Percentiles rank a stretch among this genome's conserved stretches.
Conservation (phyloP, 1,140 invertebrate genomes). For the Saccostrea echinata region DNA sequence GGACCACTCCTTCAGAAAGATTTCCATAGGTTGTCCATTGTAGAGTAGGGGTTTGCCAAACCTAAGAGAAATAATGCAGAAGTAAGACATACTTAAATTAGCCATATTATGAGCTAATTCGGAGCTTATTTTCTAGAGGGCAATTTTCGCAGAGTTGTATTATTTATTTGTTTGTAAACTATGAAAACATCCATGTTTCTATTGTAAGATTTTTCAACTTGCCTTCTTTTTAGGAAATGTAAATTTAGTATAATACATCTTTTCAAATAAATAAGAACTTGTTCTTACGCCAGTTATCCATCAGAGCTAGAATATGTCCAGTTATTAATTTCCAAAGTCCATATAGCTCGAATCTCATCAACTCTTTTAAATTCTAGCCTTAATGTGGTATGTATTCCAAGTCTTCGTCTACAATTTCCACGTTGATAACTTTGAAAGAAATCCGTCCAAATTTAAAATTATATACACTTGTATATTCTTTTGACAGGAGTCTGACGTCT, state of each 20-base stretch:
- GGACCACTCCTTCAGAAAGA: neutral
- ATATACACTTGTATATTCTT: neutral
- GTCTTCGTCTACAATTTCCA: neutral
- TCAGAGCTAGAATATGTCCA: neutral
- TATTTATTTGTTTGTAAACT: too few relatives aligned
- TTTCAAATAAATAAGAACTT: too few relatives aligned
- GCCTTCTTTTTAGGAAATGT: too few relatives aligned
- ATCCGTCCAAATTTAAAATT: neutral
- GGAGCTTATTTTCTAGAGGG: too few relatives aligned
- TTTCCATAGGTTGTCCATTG: neutral
- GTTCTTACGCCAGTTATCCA: neutral
- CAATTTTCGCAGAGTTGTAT: too few relatives aligned
- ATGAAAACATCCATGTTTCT: too few relatives aligned
- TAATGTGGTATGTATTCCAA: neutral
- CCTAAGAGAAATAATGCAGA: neutral
- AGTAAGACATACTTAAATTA: too few relatives aligned
- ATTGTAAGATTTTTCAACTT: too few relatives aligned
- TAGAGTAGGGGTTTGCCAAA: neutral
- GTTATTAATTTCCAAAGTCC: neutral
- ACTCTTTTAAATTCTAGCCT: neutral
- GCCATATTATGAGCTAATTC: too few relatives aligned
- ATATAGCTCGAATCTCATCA: neutral
- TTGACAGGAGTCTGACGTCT: neutral
- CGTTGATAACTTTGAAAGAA: neutral
- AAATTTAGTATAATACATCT: neutral